Conservation (phyloP, 2,113 vertebrate species). For the Rhynchopsitta pachyrhyncha region DNA sequence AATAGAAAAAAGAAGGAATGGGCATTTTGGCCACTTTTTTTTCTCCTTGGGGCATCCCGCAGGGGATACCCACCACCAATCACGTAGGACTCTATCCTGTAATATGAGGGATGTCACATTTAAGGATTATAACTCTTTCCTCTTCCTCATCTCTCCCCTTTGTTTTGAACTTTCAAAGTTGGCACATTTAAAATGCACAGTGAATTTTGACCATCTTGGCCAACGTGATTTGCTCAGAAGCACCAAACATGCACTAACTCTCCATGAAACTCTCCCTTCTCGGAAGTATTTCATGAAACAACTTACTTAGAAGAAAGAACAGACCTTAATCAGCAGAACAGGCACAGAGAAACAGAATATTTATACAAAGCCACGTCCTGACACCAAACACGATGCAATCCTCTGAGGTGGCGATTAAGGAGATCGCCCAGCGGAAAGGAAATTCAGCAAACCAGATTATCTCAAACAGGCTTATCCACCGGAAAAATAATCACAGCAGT, state of each 20-base stretch:
- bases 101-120: not conserved
- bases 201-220: not conserved
- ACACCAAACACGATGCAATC: slow-evolving; percentile 18
- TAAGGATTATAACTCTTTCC: not conserved
- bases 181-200: not conserved
- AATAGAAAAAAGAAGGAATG: not conserved
- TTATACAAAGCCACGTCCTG: not conserved
- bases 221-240: not conserved
- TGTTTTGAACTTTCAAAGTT: not conserved
- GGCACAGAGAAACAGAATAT: not conserved
- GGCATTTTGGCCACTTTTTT: not conserved
- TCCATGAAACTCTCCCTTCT: not conserved
- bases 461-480: slow-evolving; percentile 60
- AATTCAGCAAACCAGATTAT: slow-evolving; percentile 71
- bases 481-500: slow-evolving; percentile 29
- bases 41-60: not conserved
- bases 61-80: not conserved
- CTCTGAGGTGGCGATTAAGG: not conserved
- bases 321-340: not conserved
- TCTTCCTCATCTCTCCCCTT: not conserved
- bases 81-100: accelerated
- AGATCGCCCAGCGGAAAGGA: slow-evolving; percentile 42
- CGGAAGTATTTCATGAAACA: not conserved
- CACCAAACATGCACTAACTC: accelerated
- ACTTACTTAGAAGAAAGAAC: not conserved